Evolutionary conservation across 2,888 invertebrate species (phyloP), one percentile per base, ranked within the genome.

Genomic region (Synergus gifuensis): DNA sequence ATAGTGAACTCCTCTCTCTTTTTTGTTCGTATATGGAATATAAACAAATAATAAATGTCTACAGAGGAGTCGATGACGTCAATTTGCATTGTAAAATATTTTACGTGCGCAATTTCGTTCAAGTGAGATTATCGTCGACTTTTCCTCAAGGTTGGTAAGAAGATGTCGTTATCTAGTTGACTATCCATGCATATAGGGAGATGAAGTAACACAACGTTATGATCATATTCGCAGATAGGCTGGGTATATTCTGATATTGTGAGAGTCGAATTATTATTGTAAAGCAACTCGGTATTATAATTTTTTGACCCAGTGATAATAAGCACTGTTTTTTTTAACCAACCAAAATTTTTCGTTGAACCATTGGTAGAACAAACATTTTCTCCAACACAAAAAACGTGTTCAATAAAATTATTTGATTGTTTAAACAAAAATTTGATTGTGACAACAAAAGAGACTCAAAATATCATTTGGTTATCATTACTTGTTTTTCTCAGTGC

Each of bases 61-160:
- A 36, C 40, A 64, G 36, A 64, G 12, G 12, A 12, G 40, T 64
- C 28, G 36, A 64, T 67, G 14, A 12, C 18, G 22, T 46, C 44
- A 44, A 44, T 67, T 67, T 67, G 46, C 22, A 67, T 46, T 46
- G 44, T 67, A 67, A 46, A 67, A 44, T 46, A 3, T 9, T 49
- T 28, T 49, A 49, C 28, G 49, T 69, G 49, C 28, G 18, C 46
- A 69, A 49, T 49, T 69, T 49, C 16, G 7, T 46, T 69, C 49
- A 69, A 46, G 46, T 69, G 8, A 14, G 69, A 69, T 69, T 49
- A 49, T 69, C 69, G 49, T 69, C 46, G 16, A 22, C 69, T 69
- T 69, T 69, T 28, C 14, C 49, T 46, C 69, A 46, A 69, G 69
- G 28, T 49, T 28, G 9, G 28, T 28, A 69, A 49, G 28, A 22